Evolutionary conservation across 1,140 invertebrate genomes (phyloP), one percentile per base, ranked within the genome.

Genomic region (Penaeus chinensis): DNA sequence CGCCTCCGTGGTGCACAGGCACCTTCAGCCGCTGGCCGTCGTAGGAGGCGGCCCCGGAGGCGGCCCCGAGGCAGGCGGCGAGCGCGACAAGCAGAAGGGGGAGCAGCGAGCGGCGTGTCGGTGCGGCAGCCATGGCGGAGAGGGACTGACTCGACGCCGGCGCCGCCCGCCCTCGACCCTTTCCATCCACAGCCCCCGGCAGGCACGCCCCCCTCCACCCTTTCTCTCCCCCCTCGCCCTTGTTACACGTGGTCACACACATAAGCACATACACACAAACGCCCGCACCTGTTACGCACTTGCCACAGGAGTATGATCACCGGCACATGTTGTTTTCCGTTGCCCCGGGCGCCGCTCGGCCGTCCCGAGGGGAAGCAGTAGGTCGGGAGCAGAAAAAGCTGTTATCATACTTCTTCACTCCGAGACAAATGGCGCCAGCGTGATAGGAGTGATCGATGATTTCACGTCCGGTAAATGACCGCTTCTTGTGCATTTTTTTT

Each of bases 111-210:
- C 27, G n/a, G 24, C 27, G 42, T 27, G 24, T 19, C n/a, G 71
- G 3, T 74, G n/a, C 71, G 18, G 71, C 27, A 74, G 71, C 71
- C 71, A 74, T 74, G 71, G 71, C 71, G 71, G 24, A 74, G 27
- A 32, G 16, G 18, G 18, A 27, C n/a, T 32, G 71, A 74, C 27
- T 74, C 27, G 19, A 32, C 20, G 4, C 71, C 5, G 19, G 71
- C 18, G 71, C 27, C 27, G 27, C 18, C 0, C 42, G 27, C 20
- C 71, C 13, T 22, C 71, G 24, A 27, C 71, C 42, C 71, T 54
- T 54, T 54, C 11, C 54, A 10, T 54, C 11, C 54, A 8, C 54
- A 54, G 54, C 54, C 54, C 54, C 54, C 54, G 54, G 54, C 54
- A 74, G 18, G 24, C 20, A 24, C 71, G 42, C 71, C 42, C 71